Evolutionary conservation across 2,888 invertebrate species (phyloP).

Genomic region (Synergus laeviventris): DNA sequence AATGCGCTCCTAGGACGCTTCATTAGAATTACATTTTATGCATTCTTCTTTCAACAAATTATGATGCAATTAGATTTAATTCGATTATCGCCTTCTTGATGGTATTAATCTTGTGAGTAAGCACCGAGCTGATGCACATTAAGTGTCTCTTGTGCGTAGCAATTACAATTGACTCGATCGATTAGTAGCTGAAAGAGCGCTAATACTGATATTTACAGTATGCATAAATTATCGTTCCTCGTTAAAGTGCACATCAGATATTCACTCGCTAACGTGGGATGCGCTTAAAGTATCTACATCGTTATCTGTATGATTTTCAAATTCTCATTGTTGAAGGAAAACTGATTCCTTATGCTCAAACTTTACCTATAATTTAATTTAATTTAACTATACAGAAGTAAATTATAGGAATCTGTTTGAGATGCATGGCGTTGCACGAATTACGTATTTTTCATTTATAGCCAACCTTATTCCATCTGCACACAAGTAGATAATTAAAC

Average conservation of each 20-base stretch:
- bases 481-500: background rate
- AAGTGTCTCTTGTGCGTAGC: conserved; percentile 6
- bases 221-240: conserved; percentile 12
- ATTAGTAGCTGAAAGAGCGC: conserved; percentile 15
- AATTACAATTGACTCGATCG: conserved; percentile 25
- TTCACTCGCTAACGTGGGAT: background rate
- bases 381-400: too few relatives aligned
- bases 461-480: background rate
- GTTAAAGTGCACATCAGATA: conserved; percentile 2
- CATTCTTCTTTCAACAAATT: too few relatives aligned
- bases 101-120: background rate
- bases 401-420: too few relatives aligned
- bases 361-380: too few relatives aligned
- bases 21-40: background rate
- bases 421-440: background rate
- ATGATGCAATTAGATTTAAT: background rate
- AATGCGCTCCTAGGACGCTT: background rate
- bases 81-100: background rate
- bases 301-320: background rate
- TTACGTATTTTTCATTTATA: conserved; percentile 11
- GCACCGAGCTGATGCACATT: background rate
- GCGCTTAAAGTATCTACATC: background rate
- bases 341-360: background rate
- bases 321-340: background rate
- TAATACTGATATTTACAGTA: conserved; percentile 15